These are phyloP conservation scores for Caenorhabditis becei DNA, from an alignment of 2,888 invertebrate genomes.

Conservation along the genomic window DNA sequence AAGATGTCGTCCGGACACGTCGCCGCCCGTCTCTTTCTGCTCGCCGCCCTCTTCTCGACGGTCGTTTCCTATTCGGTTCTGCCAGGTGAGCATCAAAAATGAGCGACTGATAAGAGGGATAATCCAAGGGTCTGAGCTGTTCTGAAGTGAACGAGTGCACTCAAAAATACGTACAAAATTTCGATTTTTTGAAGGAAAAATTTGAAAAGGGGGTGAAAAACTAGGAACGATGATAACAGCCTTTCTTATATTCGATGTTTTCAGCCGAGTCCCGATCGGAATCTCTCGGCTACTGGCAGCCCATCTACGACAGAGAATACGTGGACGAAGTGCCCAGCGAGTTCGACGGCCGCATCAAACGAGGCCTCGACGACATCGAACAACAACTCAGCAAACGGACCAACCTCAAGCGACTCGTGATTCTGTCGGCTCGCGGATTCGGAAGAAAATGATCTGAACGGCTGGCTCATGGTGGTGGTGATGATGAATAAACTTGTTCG, in stretches of 20 bases:
- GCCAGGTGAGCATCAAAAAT: conserved; percentile 30
- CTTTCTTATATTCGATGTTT: neutral
- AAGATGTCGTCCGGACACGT: conserved; percentile 42
- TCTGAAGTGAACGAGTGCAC: neutral
- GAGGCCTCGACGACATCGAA: conserved; percentile 37
- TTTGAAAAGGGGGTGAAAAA: no score
- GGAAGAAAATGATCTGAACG: conserved; percentile 30
- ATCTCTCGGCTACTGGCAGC: conserved; percentile 18
- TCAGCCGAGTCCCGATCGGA: conserved; percentile 15
- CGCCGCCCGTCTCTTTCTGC: conserved; percentile 37
- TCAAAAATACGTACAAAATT: no score
- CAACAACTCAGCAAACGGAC: conserved; percentile 52
- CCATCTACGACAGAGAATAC: conserved; percentile 17
- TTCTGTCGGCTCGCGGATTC: conserved; percentile 61
- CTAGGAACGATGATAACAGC: no score
- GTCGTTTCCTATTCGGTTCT: conserved; percentile 33
- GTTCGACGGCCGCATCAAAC: conserved; percentile 40
- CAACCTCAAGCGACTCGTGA: conserved; percentile 57
- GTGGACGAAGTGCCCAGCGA: conserved; percentile 3
- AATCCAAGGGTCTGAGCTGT: neutral
- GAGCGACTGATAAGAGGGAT: neutral
- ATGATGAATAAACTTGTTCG: conserved; percentile 2
- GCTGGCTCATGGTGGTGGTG: neutral
- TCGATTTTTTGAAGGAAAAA: no score
- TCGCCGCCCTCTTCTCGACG: conserved; percentile 30